Evolutionary conservation across 30 jellyfish, hydroid and myxozoan species (phyloP), one percentile per base, ranked within the genome.

Genomic region (Turritopsis rubra): DNA sequence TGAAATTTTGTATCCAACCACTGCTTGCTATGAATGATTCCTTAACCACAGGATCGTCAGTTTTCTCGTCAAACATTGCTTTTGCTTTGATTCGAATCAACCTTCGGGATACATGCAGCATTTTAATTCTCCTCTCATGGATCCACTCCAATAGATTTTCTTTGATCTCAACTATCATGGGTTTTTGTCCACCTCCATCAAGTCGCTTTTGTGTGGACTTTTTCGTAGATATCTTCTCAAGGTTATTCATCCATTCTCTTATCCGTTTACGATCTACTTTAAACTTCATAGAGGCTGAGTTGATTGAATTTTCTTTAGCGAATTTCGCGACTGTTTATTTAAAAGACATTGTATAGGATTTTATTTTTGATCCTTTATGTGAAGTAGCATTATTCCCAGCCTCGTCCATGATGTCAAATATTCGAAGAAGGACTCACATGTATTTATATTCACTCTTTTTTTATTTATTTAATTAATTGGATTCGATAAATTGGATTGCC

Each of bases 161-260:
- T 26, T 68, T 16, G 29, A 74, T 74, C 65, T 74, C 82, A 9
- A 1, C 18, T 74, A 27, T 74, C 53, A 74, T 24, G 53, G 82
- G 82, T 18, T 74, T 74, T 74, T 74, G 53, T 74, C 82, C 82
- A 74, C 82, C 82, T 24, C 82, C 82, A 24, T 74, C 66, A 27
- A 74, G 53, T 24, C 82, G 75, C 65, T 74, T 74, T 74, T n/a
- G 82, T 66, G 76, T 66, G 5, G 76, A 66, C 65, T 74, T 74
- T 74, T 74, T 74, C 66, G 16, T 74, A 29, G 53, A 24, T 74
- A 74, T 29, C 65, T 74, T 74, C 65, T 74, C 82, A 24, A 24
- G 5, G 53, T 74, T 74, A 27, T 74, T 74, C 73, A 24, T 74
- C 82, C 82, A 74, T 24, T 74, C 82, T 24, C 82, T 27, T 74